phyloP scores from a whole-genome alignment of 2,888 invertebrate genomes.

The Latrodectus elegans region DNA sequence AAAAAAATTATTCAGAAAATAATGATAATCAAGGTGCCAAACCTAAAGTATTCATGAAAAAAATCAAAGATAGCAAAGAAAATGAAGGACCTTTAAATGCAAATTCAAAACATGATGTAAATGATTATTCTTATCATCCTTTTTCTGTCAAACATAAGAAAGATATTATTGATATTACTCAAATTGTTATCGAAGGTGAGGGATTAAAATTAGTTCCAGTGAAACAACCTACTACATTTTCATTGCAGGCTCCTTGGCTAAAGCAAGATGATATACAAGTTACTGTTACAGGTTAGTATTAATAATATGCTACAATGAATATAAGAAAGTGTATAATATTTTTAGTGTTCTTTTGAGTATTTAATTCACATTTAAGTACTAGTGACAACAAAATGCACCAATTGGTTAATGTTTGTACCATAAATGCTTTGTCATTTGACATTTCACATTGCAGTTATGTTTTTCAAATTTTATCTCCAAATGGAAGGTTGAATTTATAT shows the following conservation, averaged over 20 bases:
- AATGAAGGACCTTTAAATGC: conserved; percentile 22
- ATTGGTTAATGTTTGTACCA: no score
- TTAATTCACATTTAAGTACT: no score
- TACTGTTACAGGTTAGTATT: conserved; percentile 77
- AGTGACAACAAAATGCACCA: no score
- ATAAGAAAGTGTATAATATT: no score
- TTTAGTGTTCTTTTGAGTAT: no score
- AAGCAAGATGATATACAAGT: conserved; percentile 77
- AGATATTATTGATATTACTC: conserved; percentile 76
- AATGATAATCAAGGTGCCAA: conserved; percentile 55
- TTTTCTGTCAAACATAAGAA: conserved; percentile 58
- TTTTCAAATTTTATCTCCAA: no score
- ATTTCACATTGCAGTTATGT: no score
- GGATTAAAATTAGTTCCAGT: conserved; percentile 80
- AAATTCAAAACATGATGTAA: conserved; percentile 23
- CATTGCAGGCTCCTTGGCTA: conserved; percentile 76
- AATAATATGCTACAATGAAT: no score
- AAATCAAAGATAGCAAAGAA: conserved; percentile 34
- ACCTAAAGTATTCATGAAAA: conserved; percentile 51
- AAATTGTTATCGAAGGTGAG: conserved; percentile 79
- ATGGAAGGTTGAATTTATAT: no score
- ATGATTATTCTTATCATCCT: conserved; percentile 36
- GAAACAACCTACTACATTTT: conserved; percentile 79
- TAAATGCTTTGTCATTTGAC: no score
- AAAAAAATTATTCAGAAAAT: conserved; percentile 30